Evolutionary conservation across 2,113 vertebrate genomes (phyloP), one percentile per base, ranked within the genome.

Genomic region (Felis chaus): DNA sequence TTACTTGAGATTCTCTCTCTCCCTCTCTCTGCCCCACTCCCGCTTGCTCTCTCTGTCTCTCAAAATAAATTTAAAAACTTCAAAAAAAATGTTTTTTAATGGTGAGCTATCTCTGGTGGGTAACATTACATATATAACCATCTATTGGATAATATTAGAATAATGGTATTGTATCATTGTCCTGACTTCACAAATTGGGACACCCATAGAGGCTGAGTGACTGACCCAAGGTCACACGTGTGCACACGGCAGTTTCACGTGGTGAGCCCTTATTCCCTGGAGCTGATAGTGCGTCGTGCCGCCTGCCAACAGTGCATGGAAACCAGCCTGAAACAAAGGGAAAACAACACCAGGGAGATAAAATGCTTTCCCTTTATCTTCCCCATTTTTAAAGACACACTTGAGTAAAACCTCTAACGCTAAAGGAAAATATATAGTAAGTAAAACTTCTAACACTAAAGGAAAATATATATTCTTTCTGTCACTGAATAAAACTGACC

Each of bases 271-370:
- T 4, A 1, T 5, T 36, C 48, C 55, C 5, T 11, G 39, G 48
- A n/a, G 31, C 14, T 41, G 79, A n/a, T 6, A 7, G 29, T 0
- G 4, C 36, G 21, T 5, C n/a, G 3, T 0, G 2, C 18, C 18
- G 10, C 74, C 76, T 41, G 21, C 27, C 48, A 45, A 21, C 3
- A 2, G 23, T 10, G 45, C 0, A 0, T 11, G 41, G 19, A 53
- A 39, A 39, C 69, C 27, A 33, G 27, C 15, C 15, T 1, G 5
- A 78, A n/a, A 61, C 12, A 55, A 33, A 57, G 68, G 15, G 33
- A 61, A 39, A 65, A 27, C 23, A 9, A 25, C 61, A 3, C 13
- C 1, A 18, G 3, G 15, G 5, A 23, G 11, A 7, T 1, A 53
- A 61, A 61, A 21, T 2, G 7, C 31, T 15, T 69, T 29, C 4